A percentile compares a stretch with the other conserved stretches of the same genome.
These are phyloP conservation scores for Dendroctonus valens DNA, from an alignment of 1,140 invertebrate species.

Conservation along the genomic window DNA sequence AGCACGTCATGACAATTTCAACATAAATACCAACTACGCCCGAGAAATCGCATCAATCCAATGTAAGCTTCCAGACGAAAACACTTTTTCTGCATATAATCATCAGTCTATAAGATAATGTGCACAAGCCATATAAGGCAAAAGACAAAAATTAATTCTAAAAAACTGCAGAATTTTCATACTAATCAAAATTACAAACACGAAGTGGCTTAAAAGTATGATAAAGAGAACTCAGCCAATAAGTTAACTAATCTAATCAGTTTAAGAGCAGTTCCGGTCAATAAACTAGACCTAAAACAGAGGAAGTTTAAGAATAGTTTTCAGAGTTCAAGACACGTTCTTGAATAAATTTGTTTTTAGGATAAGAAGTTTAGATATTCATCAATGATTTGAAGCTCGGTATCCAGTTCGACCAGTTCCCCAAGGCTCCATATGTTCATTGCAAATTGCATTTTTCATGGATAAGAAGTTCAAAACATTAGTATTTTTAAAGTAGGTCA, in stretches of 20 bases:
- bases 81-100: too few species aligned
- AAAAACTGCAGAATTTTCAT: too few species aligned
- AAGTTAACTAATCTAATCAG: slow-evolving; percentile 9
- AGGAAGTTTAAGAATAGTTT: slow-evolving; percentile 6
- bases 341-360: slow-evolving; percentile 13
- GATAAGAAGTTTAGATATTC: slow-evolving; percentile 12
- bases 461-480: too few species aligned
- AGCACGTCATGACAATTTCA: too few species aligned
- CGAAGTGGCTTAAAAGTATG: not conserved
- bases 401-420: slow-evolving; percentile 1
- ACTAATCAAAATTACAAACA: too few species aligned
- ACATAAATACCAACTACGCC: too few species aligned
- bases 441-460: not conserved
- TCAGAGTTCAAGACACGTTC: slow-evolving; percentile 11
- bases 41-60: too few species aligned
- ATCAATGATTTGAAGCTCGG: slow-evolving; percentile 7
- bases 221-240: not conserved
- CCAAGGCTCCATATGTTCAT: not conserved
- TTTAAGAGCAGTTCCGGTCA: slow-evolving; percentile 5
- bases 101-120: too few species aligned
- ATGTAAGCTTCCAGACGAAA: too few species aligned
- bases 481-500: too few species aligned
- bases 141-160: too few species aligned
- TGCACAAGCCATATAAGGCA: too few species aligned
- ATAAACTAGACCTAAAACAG: slow-evolving; percentile 13